Conservation (phyloP, 2,888 invertebrate species). For the Andrena minutula region DNA sequence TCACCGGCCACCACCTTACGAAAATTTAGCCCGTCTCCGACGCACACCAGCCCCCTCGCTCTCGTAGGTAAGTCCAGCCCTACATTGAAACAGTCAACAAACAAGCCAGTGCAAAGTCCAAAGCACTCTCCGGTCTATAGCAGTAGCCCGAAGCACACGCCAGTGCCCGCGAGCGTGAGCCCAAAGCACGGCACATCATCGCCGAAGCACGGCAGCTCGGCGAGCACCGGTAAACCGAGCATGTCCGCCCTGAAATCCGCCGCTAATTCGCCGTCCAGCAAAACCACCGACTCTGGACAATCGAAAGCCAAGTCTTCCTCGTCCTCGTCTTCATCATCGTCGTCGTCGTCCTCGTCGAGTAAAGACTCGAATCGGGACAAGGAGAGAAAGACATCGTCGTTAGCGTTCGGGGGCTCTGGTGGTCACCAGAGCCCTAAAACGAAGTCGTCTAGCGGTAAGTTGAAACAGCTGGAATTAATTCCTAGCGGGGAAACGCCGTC, state of each 20-base stretch:
- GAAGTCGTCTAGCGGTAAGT: conserved; percentile 88
- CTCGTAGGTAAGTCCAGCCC: conserved; percentile 88
- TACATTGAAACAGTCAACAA: conserved; percentile 85
- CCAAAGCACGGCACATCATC: conserved; percentile 91
- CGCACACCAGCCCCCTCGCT: conserved; percentile 88
- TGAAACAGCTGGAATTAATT: conserved; percentile 89
- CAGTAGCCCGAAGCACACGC: conserved; percentile 91
- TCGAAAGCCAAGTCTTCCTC: conserved; percentile 76
- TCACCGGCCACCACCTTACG: conserved; percentile 89
- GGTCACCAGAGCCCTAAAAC: conserved; percentile 89
- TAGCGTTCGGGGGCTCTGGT: conserved; percentile 84
- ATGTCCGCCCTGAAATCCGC: conserved; percentile 95
- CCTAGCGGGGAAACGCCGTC: conserved; percentile 81
- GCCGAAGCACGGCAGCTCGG: conserved; percentile 91
- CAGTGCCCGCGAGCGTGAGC: conserved; percentile 90
- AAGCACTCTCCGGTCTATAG: conserved; percentile 91
- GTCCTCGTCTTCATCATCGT: conserved; percentile 67
- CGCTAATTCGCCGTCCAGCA: conserved; percentile 85
- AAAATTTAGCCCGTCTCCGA: conserved; percentile 91
- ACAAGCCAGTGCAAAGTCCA: conserved; percentile 88
- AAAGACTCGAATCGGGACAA: conserved; percentile 83
- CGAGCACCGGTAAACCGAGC: conserved; percentile 93
- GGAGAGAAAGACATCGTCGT: conserved; percentile 83
- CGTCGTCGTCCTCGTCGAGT: conserved; percentile 72
- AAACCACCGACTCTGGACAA: conserved; percentile 67